Base-by-base conservation (phyloP, 2,113 vertebrate genomes). In the Eurystomus gularis region DNA sequence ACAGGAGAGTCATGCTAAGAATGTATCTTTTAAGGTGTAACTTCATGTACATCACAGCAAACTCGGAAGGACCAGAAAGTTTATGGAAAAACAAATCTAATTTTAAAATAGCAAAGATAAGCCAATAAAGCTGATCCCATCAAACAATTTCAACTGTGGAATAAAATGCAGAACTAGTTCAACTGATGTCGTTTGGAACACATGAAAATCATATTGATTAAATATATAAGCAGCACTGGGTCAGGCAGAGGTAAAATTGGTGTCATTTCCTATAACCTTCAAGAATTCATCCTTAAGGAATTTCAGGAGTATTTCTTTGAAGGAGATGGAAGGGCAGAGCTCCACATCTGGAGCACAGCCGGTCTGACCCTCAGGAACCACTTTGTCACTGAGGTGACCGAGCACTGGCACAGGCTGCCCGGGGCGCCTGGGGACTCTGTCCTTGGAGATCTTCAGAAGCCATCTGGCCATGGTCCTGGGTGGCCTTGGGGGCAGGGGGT, bases 1-100 rank as follows among this genome's bases (percentile, higher is more conserved):
- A 57, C 44, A 39, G 42, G 3, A 7, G 31, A 51, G 25, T 60
- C 33, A 9, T 11, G 35, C 15, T 9, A 51, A 58, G 55, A 54
- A 55, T 18, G 8, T 51, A 29, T 73, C 37, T 58, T 75, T 66
- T 75, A 75, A 82, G 29, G 18, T 51, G 81, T 75, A 68, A 46
- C 31, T 69, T 70, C 6, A 68, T 49, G 7, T 25, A 11, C 55
- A 51, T 40, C 62, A 3, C 29, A 78, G 51, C 29, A 71, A 84
- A 71, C 52, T 69, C 58, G 2, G 31, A 33, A 60, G 70, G 52
- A 76, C 48, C 62, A 54, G 62, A 35, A 70, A 58, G 42, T 29
- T 26, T 23, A 9, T 33, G 71, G 76, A 77, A 93, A n/a, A 93
- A 86, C 82, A 93, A 90, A 80, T 73, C 31, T 80, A 37, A 57